phyloP scores from a whole-genome alignment of 2,797 vertebrate genomes.

The Chromobotia macracanthus region DNA sequence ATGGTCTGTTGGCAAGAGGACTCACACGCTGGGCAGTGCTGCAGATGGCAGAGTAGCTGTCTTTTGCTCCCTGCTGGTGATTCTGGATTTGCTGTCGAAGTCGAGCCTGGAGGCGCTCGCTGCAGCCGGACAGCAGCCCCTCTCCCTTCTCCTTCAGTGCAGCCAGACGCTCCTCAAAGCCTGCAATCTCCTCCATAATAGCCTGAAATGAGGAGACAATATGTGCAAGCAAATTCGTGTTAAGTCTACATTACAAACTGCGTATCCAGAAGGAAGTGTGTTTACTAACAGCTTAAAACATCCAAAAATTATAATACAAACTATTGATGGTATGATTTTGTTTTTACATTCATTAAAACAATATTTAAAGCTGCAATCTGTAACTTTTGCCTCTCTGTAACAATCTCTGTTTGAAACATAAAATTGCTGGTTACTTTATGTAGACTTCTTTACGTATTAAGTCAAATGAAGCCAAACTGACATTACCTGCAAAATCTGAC shows the following conservation, averaged over 20 bases:
- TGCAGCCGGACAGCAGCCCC: constrained; percentile 84
- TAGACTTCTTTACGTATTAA: too few relatives aligned
- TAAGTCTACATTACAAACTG: not conserved
- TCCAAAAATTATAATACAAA: not conserved
- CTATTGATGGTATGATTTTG: not conserved
- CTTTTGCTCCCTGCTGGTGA: constrained; percentile 92
- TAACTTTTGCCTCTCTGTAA: too few relatives aligned
- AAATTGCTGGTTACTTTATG: too few relatives aligned
- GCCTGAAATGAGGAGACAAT: constrained; percentile 76
- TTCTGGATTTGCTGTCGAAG: constrained; percentile 88
- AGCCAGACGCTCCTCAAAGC: constrained; percentile 91
- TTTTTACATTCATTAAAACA: not conserved
- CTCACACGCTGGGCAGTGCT: constrained; percentile 96
- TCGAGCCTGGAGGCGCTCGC: constrained; percentile 87
- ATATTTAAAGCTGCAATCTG: too few relatives aligned
- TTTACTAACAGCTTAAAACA: not conserved
- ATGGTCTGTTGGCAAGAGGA: constrained; percentile 49
- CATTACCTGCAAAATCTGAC: too few relatives aligned
- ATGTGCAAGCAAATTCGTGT: constrained; percentile 19
- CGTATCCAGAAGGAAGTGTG: not conserved
- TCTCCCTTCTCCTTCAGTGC: constrained; percentile 85
- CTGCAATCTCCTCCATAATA: constrained; percentile 96
- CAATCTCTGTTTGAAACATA: too few relatives aligned
- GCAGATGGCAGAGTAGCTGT: constrained; percentile 97
- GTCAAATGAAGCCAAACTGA: too few relatives aligned